Conservation (phyloP, 2,888 invertebrate species). For the Macrosiphum euphorbiae region DNA sequence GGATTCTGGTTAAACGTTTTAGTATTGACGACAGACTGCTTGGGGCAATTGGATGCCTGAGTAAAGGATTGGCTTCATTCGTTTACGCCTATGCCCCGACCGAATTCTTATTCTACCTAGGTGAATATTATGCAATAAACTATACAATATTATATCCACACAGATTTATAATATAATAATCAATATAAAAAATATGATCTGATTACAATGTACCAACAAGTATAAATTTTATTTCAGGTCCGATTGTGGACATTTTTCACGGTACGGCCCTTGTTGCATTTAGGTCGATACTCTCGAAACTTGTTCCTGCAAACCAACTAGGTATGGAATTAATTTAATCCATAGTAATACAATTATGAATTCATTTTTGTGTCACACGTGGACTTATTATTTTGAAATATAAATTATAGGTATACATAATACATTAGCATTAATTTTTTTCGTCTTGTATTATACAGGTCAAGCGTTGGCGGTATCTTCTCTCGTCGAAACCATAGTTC, state of each 20-base stretch:
- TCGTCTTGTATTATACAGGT: constrained; percentile 71
- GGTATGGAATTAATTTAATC: constrained; percentile 71
- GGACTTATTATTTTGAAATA: not conserved
- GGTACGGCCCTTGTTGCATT: constrained; percentile 91
- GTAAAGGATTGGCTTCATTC: constrained; percentile 86
- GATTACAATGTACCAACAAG: not conserved
- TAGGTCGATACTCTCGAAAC: constrained; percentile 88
- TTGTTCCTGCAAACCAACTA: constrained; percentile 84
- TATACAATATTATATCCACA: not conserved
- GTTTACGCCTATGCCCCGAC: constrained; percentile 87
- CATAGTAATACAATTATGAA: not conserved
- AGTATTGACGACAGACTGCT: constrained; percentile 87
- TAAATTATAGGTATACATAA: not conserved
- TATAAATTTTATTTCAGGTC: constrained; percentile 73
- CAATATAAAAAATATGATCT: not conserved
- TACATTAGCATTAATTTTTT: not conserved
- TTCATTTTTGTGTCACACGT: not conserved
- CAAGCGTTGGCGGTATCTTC: constrained; percentile 88
- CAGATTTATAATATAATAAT: not conserved
- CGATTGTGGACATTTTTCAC: constrained; percentile 85
- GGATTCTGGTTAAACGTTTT: constrained; percentile 83
- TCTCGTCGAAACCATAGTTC: constrained; percentile 87
- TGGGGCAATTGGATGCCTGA: constrained; percentile 86
- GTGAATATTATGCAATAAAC: constrained; percentile 71
- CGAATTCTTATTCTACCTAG: constrained; percentile 85